These are phyloP conservation scores for Notechis scutatus DNA, from an alignment of 2,113 vertebrate species.

Conservation along the genomic window DNA sequence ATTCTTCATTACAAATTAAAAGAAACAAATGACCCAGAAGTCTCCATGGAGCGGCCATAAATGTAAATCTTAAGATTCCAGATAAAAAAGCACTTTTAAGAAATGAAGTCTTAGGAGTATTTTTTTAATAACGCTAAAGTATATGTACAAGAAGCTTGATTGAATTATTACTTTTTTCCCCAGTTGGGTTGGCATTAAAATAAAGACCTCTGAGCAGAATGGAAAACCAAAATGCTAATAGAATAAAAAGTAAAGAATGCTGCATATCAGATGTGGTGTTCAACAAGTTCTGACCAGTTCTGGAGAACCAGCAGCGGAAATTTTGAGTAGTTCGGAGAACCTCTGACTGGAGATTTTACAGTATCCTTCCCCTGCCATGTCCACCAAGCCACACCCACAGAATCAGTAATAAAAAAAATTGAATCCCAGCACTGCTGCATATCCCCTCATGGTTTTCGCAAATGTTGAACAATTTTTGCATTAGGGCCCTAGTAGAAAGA, in stretches of 20 bases:
- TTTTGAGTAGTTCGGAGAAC: no score
- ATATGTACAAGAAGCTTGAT: conserved; percentile 25
- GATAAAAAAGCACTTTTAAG: conserved; percentile 23
- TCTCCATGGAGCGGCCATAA: conserved; percentile 5
- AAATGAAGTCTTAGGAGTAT: conserved; percentile 21
- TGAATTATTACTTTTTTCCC: not conserved
- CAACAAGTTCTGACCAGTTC: no score
- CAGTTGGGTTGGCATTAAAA: conserved; percentile 19
- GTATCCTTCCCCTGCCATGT: no score
- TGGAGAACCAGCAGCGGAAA: no score
- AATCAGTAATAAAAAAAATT: no score
- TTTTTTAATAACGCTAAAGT: conserved; percentile 31
- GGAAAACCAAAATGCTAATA: conserved; percentile 15
- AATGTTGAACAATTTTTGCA: not conserved
- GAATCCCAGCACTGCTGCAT: not conserved
- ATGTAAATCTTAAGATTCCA: conserved; percentile 38
- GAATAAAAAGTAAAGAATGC: not conserved
- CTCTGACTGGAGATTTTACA: no score
- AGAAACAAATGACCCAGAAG: conserved; percentile 37
- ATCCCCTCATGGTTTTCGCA: not conserved
- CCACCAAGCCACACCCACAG: no score
- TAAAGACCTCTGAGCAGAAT: not conserved
- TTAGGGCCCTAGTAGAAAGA: not conserved
- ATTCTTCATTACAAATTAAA: conserved; percentile 39
- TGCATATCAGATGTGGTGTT: not conserved